A percentile compares a stretch with the other conserved stretches of the same genome.
These are phyloP conservation scores for Petrolisthes cinctipes DNA, from an alignment of 2,888 invertebrate species.

Conservation along the genomic window DNA sequence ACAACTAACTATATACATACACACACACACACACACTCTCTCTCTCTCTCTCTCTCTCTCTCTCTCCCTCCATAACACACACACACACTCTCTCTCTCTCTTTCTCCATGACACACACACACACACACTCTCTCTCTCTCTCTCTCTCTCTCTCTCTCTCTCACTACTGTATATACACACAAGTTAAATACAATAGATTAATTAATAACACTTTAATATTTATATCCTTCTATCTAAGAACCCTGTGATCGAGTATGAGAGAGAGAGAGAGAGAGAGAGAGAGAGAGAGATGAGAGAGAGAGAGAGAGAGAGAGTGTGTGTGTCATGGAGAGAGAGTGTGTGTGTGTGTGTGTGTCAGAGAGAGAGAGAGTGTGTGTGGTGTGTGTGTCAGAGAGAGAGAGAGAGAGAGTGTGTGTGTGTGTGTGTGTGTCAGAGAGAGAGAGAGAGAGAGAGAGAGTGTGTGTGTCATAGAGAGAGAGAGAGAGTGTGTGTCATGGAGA, in stretches of 20 bases:
- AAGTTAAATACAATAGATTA: background rate
- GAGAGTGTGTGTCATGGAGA: background rate
- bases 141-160: background rate
- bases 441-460: background rate
- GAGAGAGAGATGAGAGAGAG: background rate
- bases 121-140: background rate
- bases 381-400: background rate
- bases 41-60: too few relatives aligned
- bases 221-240: too few relatives aligned
- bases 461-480: background rate
- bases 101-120: background rate
- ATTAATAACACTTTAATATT: too few relatives aligned
- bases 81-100: too few relatives aligned
- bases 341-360: background rate
- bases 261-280: background rate
- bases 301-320: background rate
- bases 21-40: too few relatives aligned
- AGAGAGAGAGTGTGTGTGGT: background rate
- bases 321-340: background rate
- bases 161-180: background rate
- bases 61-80: too few relatives aligned
- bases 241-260: too few relatives aligned
- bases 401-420: background rate
- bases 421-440: background rate
- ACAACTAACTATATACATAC: too few relatives aligned